Conservation (phyloP, 2,888 invertebrate genomes). For the Diabrotica balteata region DNA sequence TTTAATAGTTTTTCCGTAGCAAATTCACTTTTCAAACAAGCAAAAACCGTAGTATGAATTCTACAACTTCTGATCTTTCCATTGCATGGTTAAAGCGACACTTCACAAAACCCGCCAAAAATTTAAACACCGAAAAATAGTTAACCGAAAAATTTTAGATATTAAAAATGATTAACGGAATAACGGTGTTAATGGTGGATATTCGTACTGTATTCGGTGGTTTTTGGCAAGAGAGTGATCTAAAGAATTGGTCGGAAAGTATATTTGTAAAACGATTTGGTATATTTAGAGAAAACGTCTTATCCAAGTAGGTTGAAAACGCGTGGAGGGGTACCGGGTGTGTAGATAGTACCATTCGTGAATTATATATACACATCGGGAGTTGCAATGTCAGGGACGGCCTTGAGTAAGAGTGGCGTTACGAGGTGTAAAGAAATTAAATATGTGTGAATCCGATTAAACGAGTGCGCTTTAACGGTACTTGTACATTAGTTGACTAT, state of each 20-base stretch:
- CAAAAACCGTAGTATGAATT: slow-evolving; percentile 43
- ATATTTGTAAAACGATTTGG: slow-evolving; percentile 42
- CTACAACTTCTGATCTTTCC: slow-evolving; percentile 46
- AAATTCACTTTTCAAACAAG: slow-evolving; percentile 12
- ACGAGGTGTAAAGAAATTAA: no score
- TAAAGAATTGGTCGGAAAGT: slow-evolving; percentile 40
- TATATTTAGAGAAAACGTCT: slow-evolving; percentile 38
- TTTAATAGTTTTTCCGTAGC: no score
- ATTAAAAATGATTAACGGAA: neutral
- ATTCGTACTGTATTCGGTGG: slow-evolving; percentile 21
- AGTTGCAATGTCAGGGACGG: slow-evolving; percentile 7
- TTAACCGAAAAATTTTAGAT: neutral
- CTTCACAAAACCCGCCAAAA: slow-evolving; percentile 19
- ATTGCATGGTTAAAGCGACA: slow-evolving; percentile 33
- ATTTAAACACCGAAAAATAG: neutral
- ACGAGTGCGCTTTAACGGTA: no score
- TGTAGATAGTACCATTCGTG: slow-evolving; percentile 29
- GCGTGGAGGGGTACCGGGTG: slow-evolving; percentile 23
- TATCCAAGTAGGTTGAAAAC: slow-evolving; percentile 20
- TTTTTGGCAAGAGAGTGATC: slow-evolving; percentile 32
- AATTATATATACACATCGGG: neutral
- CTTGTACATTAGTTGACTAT: no score
- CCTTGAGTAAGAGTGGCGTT: neutral
- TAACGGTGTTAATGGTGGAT: neutral
- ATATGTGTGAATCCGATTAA: no score